Evolutionary conservation across 1,140 invertebrate genomes (phyloP), one percentile per base, ranked within the genome.

Genomic region (Micrasema minimum): DNA sequence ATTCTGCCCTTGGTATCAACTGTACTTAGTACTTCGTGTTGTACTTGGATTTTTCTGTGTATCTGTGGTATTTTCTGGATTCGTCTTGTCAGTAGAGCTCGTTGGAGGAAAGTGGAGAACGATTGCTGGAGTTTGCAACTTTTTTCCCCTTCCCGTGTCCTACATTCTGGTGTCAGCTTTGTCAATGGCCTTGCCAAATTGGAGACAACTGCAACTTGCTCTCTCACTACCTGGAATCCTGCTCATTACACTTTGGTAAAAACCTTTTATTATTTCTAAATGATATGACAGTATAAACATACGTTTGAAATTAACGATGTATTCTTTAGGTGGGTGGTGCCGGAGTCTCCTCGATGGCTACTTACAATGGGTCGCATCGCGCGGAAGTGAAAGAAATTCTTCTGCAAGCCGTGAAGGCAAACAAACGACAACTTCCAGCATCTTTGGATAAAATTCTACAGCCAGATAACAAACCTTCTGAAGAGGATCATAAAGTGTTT

Each of bases 281-380:
- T 22, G 2, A n/a, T 45, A 45, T 45, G 2, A 45, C 3, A n/a
- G 14, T 3, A n/a, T 45, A 45, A 38, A 38, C 37, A 57, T 53
- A 69, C 45, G 41, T 14, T 23, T 31, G 11, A 31, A 53, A 10
- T 23, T n/a, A 3, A 23, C 14, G n/a, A 53, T 22, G 9, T 23
- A 10, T 22, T 22, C 59, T 81, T 53, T 76, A 90, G 87, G 87
- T 92, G 91, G 84, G 83, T 94, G 16, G 81, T 95, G 20, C 93
- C 93, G 1, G 93, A 95, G 87, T 95, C 93, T 2, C 93, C 93
- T 10, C 86, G 93, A 72, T 96, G 93, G 93, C 81, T 95, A 16
- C 79, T 95, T 26, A 89, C 91, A 22, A 88, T 92, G 78, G 91
- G 92, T 51, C 87, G 88, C 72, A 85, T 86, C 2, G 85, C 2